A percentile compares a stretch with the other conserved stretches of the same genome.
These are phyloP conservation scores for Psittacula echo DNA, from an alignment of 2,797 vertebrate species.

Conservation along the genomic window DNA sequence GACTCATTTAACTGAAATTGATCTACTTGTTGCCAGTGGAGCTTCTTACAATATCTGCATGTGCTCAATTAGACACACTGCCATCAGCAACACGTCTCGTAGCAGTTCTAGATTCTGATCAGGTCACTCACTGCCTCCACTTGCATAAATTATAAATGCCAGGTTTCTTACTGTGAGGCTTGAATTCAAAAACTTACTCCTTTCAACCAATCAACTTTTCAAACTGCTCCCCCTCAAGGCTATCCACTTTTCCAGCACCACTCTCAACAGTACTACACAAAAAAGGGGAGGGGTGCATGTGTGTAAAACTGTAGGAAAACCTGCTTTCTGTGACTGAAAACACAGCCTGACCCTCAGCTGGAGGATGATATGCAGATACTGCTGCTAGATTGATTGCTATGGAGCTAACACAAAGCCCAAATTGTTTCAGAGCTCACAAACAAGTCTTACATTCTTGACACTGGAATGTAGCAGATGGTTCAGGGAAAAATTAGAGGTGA, in stretches of 20 bases:
- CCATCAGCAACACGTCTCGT: neutral
- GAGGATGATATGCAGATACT: constrained; percentile 32
- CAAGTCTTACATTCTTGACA: constrained; percentile 39
- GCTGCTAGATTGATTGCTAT: constrained; percentile 3
- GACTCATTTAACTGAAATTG: neutral
- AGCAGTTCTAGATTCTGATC: constrained; percentile 34
- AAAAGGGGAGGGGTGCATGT: neutral
- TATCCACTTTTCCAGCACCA: neutral
- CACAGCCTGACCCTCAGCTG: constrained; percentile 39
- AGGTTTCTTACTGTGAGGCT: neutral
- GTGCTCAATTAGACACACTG: neutral
- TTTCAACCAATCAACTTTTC: neutral
- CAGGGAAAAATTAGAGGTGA: constrained; percentile 55
- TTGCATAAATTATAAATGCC: neutral
- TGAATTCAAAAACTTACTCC: neutral
- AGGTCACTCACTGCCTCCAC: neutral
- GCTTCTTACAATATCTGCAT: fast-evolving
- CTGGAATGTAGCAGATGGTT: constrained; percentile 68
- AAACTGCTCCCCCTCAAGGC: neutral
- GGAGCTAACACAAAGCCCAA: constrained; percentile 52
- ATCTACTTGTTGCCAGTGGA: neutral
- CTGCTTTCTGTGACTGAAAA: neutral
- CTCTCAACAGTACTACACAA: neutral
- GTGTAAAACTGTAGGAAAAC: neutral
- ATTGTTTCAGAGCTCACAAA: constrained; percentile 62